phyloP scores from a whole-genome alignment of 2,113 vertebrate genomes.

The Todiramphus chloris region DNA sequence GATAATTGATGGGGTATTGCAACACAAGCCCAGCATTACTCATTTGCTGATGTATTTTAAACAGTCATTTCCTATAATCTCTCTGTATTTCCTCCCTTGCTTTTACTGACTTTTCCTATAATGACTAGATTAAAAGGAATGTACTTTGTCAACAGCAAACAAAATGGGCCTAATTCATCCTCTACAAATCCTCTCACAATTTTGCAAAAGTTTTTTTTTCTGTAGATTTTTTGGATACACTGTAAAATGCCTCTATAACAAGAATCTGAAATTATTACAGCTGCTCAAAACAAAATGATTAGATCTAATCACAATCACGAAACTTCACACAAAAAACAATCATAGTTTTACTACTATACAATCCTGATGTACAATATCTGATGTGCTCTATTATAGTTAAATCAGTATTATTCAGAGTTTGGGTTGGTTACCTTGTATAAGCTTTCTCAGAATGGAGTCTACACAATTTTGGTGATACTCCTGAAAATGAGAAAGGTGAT shows the following conservation, averaged over 20 bases:
- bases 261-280: conserved; percentile 10
- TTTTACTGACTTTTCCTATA: conserved; percentile 51
- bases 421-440: neutral
- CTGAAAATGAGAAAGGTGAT: neutral
- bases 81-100: conserved; percentile 52
- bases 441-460: neutral
- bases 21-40: conserved; percentile 45
- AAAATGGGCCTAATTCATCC: conserved; percentile 42
- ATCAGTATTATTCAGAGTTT: neutral
- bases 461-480: neutral
- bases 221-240: neutral
- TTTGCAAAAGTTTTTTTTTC: neutral
- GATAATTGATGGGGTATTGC: conserved; percentile 36
- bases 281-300: conserved; percentile 21
- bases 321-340: conserved; percentile 6
- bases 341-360: neutral
- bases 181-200: conserved; percentile 4
- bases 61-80: conserved; percentile 64
- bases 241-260: neutral
- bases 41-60: conserved; percentile 64
- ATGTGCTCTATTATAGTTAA: neutral
- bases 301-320: conserved; percentile 12
- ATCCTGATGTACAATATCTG: neutral
- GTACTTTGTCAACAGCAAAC: conserved; percentile 52
- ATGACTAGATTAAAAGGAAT: conserved; percentile 58